Conservation (phyloP, 2,113 vertebrate genomes). For the Tachycineta bicolor region DNA sequence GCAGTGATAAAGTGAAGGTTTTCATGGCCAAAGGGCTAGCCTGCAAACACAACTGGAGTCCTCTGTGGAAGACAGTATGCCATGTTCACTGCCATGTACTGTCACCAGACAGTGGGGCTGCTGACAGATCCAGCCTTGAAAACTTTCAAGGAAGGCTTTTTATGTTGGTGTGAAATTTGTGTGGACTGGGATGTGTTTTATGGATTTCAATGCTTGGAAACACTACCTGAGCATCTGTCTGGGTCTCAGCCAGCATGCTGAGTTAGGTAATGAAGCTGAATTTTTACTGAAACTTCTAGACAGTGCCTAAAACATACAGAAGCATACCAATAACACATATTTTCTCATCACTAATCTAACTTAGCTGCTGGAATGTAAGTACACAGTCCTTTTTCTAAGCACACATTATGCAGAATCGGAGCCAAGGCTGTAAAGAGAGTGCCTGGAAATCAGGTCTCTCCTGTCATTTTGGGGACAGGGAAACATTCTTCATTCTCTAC, state of each 20-base stretch:
- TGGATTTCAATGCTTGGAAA: neutral
- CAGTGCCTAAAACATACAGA: neutral
- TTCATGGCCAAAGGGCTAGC: neutral
- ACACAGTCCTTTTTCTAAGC: neutral
- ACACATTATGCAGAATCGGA: neutral
- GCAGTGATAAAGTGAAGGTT: neutral
- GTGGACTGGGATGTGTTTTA: neutral
- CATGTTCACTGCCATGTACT: neutral
- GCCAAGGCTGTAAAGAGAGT: neutral
- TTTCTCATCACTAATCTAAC: neutral
- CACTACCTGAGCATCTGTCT: neutral
- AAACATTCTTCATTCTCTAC: neutral
- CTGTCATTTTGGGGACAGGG: neutral
- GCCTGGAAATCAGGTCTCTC: neutral
- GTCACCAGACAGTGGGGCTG: neutral
- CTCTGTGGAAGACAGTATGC: too few species aligned
- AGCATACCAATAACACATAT: neutral
- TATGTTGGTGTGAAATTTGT: neutral
- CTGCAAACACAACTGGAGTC: accelerated
- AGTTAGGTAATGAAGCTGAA: neutral
- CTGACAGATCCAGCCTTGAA: neutral
- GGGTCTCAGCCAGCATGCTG: neutral
- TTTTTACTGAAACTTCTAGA: neutral
- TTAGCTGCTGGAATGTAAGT: neutral
- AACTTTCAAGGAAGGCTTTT: neutral